phyloP scores from a whole-genome alignment of 2,888 invertebrate genomes.

The Caenorhabditis doughertyi region DNA sequence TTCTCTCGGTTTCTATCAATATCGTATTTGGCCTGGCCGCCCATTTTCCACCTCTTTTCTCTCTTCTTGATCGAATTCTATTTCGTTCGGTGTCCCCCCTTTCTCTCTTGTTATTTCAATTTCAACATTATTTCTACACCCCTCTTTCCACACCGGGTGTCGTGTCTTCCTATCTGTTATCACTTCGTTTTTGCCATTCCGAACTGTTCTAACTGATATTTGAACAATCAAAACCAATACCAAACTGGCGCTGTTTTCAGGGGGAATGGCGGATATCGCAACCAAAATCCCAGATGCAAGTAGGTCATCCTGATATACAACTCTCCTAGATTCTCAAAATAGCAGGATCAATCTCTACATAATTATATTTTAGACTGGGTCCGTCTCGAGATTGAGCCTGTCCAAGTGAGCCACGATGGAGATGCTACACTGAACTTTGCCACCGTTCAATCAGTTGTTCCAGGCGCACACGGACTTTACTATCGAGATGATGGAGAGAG shows the following conservation, averaged over 20 bases:
- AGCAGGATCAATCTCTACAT: neutral
- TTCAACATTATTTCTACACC: slow-evolving; percentile 46
- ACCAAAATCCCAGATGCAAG: slow-evolving; percentile 63
- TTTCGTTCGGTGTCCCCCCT: slow-evolving; percentile 11
- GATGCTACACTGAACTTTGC: slow-evolving; percentile 73
- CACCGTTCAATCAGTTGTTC: slow-evolving; percentile 76
- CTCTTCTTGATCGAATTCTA: slow-evolving; percentile 32
- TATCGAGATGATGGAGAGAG: slow-evolving; percentile 74
- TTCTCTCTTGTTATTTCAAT: slow-evolving; percentile 43
- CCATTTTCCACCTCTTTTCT: slow-evolving; percentile 10
- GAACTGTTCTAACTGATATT: slow-evolving; percentile 34
- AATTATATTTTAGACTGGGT: slow-evolving; percentile 72
- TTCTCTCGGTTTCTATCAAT: slow-evolving; percentile 64
- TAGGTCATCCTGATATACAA: slow-evolving; percentile 34
- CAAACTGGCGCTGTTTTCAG: slow-evolving; percentile 47
- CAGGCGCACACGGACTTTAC: slow-evolving; percentile 78
- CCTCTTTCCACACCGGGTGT: slow-evolving; percentile 10
- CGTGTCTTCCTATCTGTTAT: slow-evolving; percentile 35
- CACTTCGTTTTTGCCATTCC: slow-evolving; percentile 26
- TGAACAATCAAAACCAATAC: slow-evolving; percentile 11
- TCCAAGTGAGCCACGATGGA: slow-evolving; percentile 72
- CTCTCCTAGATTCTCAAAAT: too few relatives aligned
- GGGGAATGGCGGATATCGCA: slow-evolving; percentile 63
- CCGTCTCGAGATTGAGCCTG: slow-evolving; percentile 75
- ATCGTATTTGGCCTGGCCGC: slow-evolving; percentile 60